Evolutionary conservation across 2,888 invertebrate species (phyloP).

Genomic region (Vannuccia rotundouncinata): DNA sequence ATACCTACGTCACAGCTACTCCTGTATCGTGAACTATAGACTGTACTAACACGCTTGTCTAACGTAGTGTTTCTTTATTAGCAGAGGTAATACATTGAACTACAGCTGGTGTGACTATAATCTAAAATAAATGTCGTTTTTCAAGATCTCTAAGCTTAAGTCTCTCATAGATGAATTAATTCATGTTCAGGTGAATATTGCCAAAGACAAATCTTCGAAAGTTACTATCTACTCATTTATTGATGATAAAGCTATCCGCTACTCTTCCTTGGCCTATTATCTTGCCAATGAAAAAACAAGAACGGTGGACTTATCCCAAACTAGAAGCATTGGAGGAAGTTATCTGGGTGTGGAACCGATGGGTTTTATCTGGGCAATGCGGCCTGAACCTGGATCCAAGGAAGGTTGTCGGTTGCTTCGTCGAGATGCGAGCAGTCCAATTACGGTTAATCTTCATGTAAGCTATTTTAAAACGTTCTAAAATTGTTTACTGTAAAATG

Average conservation of each 20-base stretch:
- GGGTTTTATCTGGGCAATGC: constrained; percentile 48
- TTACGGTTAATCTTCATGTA: constrained; percentile 36
- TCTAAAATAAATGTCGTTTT: neutral
- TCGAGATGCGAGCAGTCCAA: constrained; percentile 43
- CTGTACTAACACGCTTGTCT: too few species aligned
- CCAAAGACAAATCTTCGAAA: neutral
- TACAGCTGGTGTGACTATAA: too few species aligned
- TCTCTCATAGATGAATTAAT: neutral
- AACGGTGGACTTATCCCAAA: constrained; percentile 30
- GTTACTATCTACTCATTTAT: constrained; percentile 33
- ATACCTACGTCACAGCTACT: too few species aligned
- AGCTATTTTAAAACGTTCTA: too few species aligned
- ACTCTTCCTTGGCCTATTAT: constrained; percentile 37
- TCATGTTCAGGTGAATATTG: neutral
- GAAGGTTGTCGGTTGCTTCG: constrained; percentile 44
- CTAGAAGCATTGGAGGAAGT: constrained; percentile 37
- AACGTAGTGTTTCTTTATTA: too few species aligned
- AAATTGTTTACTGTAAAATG: too few species aligned
- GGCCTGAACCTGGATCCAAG: constrained; percentile 42
- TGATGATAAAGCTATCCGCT: constrained; percentile 24
- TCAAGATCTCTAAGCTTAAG: neutral
- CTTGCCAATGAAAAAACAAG: constrained; percentile 33
- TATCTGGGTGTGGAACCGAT: constrained; percentile 46
- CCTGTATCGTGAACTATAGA: too few species aligned
- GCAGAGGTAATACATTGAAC: too few species aligned